Conservation (phyloP, 2,797 vertebrate species). For the Eospalax fontanierii region DNA sequence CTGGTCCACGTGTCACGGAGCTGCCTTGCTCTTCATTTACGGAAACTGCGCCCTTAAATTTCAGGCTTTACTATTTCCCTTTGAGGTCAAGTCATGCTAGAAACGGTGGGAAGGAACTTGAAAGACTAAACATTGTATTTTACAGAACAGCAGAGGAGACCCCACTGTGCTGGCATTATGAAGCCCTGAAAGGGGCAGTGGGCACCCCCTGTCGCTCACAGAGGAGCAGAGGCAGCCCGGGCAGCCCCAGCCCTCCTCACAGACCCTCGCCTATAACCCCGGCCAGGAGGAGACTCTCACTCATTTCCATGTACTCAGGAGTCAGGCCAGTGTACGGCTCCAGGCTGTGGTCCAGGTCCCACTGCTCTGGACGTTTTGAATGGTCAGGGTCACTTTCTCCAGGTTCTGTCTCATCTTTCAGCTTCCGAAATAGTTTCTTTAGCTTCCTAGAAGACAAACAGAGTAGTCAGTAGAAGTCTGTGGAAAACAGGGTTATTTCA, state of each 20-base stretch:
- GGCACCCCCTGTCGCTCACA: background rate
- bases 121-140: conserved; percentile 3
- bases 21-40: background rate
- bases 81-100: background rate
- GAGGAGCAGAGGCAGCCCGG: background rate
- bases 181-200: accelerated
- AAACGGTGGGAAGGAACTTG: background rate
- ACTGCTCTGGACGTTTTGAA: conserved; percentile 93
- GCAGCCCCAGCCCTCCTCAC: no score
- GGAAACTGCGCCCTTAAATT: conserved; percentile 36
- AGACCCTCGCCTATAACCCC: background rate
- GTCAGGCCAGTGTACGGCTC: conserved; percentile 97
- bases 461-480: background rate
- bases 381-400: conserved; percentile 89
- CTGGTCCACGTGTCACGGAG: background rate
- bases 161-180: background rate
- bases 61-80: background rate
- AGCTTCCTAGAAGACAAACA: conserved; percentile 88
- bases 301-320: conserved; percentile 99
- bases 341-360: conserved; percentile 94
- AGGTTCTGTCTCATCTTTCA: conserved; percentile 92
- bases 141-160: background rate
- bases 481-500: background rate
- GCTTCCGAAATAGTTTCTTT: conserved; percentile 93
- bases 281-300: conserved; percentile 89